These are phyloP conservation scores for Watersipora subatra DNA, from an alignment of 1,140 invertebrate genomes.

Conservation along the genomic window DNA sequence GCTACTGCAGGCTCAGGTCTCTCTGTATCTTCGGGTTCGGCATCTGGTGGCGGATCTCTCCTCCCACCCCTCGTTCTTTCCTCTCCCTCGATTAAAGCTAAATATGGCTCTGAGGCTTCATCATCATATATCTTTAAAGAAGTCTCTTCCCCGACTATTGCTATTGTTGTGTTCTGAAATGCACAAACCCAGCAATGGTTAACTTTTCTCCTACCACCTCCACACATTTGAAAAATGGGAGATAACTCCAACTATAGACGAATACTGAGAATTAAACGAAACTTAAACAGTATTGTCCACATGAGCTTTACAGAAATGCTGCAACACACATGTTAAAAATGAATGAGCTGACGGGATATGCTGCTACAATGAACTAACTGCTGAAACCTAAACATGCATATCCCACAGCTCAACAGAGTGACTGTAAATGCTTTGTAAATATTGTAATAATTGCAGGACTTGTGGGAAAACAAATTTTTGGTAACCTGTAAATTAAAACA, in stretches of 20 bases:
- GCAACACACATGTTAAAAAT: too few relatives aligned
- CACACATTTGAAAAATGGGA: constrained; percentile 14
- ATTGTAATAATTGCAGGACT: too few relatives aligned
- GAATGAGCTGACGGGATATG: too few relatives aligned
- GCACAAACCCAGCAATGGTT: constrained; percentile 1
- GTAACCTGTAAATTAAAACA: too few relatives aligned
- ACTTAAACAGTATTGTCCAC: too few relatives aligned
- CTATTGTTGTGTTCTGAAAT: constrained; percentile 74
- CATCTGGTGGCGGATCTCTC: constrained; percentile 11
- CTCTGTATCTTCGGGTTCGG: too few relatives aligned
- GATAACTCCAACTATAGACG: background rate
- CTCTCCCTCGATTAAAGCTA: constrained; percentile 36
- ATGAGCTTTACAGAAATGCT: too few relatives aligned
- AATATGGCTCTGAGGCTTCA: constrained; percentile 36
- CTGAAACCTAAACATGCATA: too few relatives aligned
- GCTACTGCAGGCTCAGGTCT: background rate
- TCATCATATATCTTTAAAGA: constrained; percentile 69
- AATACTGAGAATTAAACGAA: background rate
- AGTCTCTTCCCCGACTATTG: constrained; percentile 67
- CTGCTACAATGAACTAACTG: too few relatives aligned
- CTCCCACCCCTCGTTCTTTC: constrained; percentile 24
- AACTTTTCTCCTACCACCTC: background rate
- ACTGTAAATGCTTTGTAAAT: too few relatives aligned
- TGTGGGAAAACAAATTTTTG: too few relatives aligned
- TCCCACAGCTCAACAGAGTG: too few relatives aligned